phyloP scores from a whole-genome alignment of 2,113 vertebrate species.

The Neolamprologus longior region DNA sequence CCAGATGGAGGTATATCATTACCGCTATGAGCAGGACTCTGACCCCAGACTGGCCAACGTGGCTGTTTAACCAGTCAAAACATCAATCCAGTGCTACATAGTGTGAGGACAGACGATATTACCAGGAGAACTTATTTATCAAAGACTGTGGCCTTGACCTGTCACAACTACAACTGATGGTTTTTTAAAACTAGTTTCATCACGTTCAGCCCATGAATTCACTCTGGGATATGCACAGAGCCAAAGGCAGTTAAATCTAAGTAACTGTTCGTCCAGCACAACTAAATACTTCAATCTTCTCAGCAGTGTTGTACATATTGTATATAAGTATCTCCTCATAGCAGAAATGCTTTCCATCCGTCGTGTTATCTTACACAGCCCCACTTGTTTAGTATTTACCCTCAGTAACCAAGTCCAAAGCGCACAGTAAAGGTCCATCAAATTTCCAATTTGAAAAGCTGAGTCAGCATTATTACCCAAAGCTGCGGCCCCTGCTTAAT shows the following conservation, averaged over 20 bases:
- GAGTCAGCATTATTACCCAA: not conserved
- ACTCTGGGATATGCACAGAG: not conserved
- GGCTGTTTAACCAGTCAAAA: slow-evolving; percentile 46
- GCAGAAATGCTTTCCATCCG: not conserved
- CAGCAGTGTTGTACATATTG: slow-evolving; percentile 11
- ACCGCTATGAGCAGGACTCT: slow-evolving; percentile 91
- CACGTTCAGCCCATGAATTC: not conserved
- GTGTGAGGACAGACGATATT: not conserved
- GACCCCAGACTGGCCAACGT: slow-evolving; percentile 79
- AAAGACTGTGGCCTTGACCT: not conserved
- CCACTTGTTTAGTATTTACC: not conserved
- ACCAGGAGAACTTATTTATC: not conserved
- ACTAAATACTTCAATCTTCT: not conserved
- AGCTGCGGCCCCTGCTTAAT: not conserved
- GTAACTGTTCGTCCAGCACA: not conserved
- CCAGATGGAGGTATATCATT: slow-evolving; percentile 96
- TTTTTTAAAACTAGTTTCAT: not conserved
- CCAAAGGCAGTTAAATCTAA: slow-evolving; percentile 17
- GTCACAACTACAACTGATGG: not conserved
- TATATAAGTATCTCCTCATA: not conserved
- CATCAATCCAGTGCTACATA: not conserved
- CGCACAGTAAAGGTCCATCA: not conserved
- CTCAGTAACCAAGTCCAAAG: slow-evolving; percentile 7
- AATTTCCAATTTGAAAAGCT: not conserved
- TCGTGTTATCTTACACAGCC: not conserved